Evolutionary conservation across 2,113 vertebrate genomes (phyloP), one percentile per base, ranked within the genome.

Genomic region (Daubentonia madagascariensis): DNA sequence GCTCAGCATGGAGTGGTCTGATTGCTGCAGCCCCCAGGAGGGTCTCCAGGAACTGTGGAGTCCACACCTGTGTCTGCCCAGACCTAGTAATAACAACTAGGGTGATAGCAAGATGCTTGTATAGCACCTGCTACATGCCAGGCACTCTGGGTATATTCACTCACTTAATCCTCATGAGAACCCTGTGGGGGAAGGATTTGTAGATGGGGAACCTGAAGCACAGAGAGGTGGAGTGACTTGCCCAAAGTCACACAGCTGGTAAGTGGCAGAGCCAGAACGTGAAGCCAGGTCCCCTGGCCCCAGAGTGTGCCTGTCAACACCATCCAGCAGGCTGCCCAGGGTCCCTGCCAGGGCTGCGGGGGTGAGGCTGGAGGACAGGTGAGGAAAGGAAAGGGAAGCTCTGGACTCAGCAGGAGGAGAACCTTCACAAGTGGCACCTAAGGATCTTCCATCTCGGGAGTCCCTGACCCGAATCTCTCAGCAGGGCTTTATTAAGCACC

Each of bases 71-170:
- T 73, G 83, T 14, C 59, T 1, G 5, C 30, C 43, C 20, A 43
- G 80, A 86, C 54, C 52, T 43, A 16, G 8, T 18, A 11, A 17
- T 40, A 12, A 40, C 1, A 54, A 45, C 13, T 25, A 89, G 28
- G 23, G 30, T 37, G 2, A 14, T 3, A 57, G 67, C 40, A 14
- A 59, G 17, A 28, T 0, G 20, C 6, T 8, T 13, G 37, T 4
- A 30, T 1, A 6, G 57, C 30, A 23, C 79, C 78, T 7, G 28
- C 22, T 17, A n/a, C 10, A 40, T 1, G 25, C 50, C 78, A 50
- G n/a, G 35, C 30, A 14, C 20, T 0, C 43, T 8, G 5, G 18
- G 10, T 11, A 8, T 3, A 12, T 20, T 17, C 35, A 4, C 37
- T 50, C 30, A 0, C n/a, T 37, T 3, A 37, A 30, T 28, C 43